Evolutionary conservation across 2,113 vertebrate genomes (phyloP), one percentile per base, ranked within the genome.

Genomic region (Centropristis striata): DNA sequence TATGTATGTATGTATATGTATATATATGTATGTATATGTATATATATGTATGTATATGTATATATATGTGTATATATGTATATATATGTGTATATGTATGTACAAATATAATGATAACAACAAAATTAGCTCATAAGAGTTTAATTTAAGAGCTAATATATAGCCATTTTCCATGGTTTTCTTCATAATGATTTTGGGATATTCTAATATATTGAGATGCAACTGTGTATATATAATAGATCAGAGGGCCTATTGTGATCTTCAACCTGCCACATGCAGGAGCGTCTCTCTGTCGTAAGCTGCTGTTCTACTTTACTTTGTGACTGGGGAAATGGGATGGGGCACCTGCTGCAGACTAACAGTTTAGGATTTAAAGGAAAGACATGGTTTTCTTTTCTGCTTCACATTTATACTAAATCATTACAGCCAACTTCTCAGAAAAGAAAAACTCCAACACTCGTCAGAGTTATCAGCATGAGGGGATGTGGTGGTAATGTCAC

Each of bases 191-290:
- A n/a, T n/a, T n/a, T n/a, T n/a, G n/a, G n/a, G n/a, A n/a, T n/a
- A n/a, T n/a, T n/a, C n/a, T n/a, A n/a, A n/a, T n/a, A n/a, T n/a
- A n/a, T n/a, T n/a, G n/a, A n/a, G n/a, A n/a, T n/a, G n/a, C n/a
- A n/a, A n/a, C n/a, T n/a, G n/a, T n/a, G n/a, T n/a, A n/a, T n/a
- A n/a, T n/a, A n/a, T n/a, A n/a, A n/a, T n/a, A n/a, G n/a, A n/a
- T n/a, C n/a, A n/a, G n/a, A n/a, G n/a, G 46, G 37, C 50, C 16
- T 1, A 20, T 60, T 70, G 60, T 64, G 28, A 58, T 55, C 60
- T 64, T 73, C 61, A 78, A 51, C n/a, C 72, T 61, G 69, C 9
- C 66, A 36, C 49, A 53, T 42, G 23, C 65, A 78, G 83, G 36
- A 25, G 42, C 10, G 8, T 50, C 32, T 47, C 42, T 36, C 36